phyloP scores from a whole-genome alignment of 2,113 vertebrate species.

The Microcebus murinus region DNA sequence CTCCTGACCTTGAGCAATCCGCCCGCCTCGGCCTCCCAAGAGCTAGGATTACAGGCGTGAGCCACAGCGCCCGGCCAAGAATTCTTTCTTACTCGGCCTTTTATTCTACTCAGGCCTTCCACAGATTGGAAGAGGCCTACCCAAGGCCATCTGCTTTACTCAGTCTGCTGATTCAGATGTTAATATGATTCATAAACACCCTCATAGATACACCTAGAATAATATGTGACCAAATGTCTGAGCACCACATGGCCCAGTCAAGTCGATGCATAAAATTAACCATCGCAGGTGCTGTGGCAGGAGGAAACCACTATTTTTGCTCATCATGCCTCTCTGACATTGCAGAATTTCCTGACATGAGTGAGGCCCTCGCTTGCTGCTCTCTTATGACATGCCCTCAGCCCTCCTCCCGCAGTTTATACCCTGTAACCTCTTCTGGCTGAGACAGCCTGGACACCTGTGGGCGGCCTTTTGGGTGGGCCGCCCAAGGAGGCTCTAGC shows the following conservation, averaged over 20 bases:
- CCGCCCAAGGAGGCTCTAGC: neutral
- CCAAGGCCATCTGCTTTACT: neutral
- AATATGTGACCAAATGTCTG: neutral
- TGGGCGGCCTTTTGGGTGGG: neutral
- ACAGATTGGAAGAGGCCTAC: neutral
- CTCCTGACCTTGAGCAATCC: too few relatives aligned
- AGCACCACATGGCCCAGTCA: neutral
- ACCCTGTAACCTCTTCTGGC: neutral
- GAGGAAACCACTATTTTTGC: neutral
- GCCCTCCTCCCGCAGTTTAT: neutral
- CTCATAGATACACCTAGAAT: neutral
- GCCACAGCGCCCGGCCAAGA: too few relatives aligned
- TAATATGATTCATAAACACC: neutral
- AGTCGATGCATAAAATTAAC: neutral
- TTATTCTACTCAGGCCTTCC: neutral
- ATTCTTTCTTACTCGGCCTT: neutral
- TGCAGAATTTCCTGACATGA: neutral
- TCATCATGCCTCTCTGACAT: neutral
- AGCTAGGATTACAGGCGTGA: too few relatives aligned
- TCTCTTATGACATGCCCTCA: neutral
- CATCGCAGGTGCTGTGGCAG: neutral
- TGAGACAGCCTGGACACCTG: neutral
- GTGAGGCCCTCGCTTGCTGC: neutral
- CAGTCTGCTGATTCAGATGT: neutral
- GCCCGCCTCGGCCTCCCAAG: too few relatives aligned